Evolutionary conservation across 1,140 invertebrate species (phyloP), one percentile per base, ranked within the genome.

Genomic region (Uloborus diversus): DNA sequence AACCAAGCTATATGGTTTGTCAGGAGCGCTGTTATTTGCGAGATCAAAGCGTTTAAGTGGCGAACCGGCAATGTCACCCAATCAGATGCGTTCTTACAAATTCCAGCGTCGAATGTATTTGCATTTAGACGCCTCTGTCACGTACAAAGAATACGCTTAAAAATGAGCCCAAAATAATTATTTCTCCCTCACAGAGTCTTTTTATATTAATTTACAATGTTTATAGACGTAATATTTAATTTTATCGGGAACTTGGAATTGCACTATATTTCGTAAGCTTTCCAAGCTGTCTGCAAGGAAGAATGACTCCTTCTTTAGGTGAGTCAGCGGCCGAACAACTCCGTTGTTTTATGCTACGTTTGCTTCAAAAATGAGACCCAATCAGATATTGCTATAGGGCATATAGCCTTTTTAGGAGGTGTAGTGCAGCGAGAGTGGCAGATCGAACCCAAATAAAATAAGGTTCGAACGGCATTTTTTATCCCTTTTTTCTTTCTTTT

Each of bases 391-490:
- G 57, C 73, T 76, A 76, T 76, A 62, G 57, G 73, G 73, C 61
- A 76, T 76, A 76, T 76, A 76, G 37, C 73, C 73, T 76, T 76
- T 76, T 76, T 76, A 51, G 73, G 73, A 76, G 62, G 61, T 76
- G 73, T 76, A 76, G 32, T 65, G n/a, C n/a, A n/a, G n/a, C n/a
- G 51, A 64, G 73, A 76, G 61, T 53, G 13, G 73, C 59, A 49
- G 51, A 76, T 76, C 73, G 73, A 76, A 76, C 73, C 61, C 42
- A 53, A 61, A 73, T 33, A 5, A 17, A 73, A 62, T 47, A 57
- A 61, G 70, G 57, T 28, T n/a, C 61, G 30, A 47, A 25, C 57
- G 32, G 37, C 53, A 30, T 56, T 61, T 56, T 33, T 35, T 30
- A 25, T 17, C 56, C 23, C 14, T 13, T 13, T 35, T 17, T 70